phyloP scores from a whole-genome alignment of 2,888 invertebrate genomes.

The Cyclophora albipunctata region DNA sequence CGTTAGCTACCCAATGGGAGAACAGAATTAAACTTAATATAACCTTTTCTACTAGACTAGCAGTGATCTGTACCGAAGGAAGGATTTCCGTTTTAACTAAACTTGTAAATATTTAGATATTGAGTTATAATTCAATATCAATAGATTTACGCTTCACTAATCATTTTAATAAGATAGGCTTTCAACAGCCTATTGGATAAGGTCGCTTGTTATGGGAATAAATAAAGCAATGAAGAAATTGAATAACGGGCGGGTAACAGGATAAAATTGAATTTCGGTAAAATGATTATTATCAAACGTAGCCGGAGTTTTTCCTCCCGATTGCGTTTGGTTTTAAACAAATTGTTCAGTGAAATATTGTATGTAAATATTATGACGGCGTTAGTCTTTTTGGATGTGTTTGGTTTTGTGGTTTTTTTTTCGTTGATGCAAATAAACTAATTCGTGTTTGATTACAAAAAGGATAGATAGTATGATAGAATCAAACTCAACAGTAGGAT shows the following conservation, averaged over 20 bases:
- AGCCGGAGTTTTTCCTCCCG: conserved; percentile 25
- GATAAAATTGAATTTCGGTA: conserved; percentile 27
- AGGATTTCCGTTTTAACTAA: no score
- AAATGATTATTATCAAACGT: conserved; percentile 31
- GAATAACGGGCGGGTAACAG: conserved; percentile 14
- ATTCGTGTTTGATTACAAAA: no score
- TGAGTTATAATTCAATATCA: conserved; percentile 5
- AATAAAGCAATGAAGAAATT: conserved; percentile 21
- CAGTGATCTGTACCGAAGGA: no score
- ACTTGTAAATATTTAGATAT: neutral
- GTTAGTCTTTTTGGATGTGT: no score
- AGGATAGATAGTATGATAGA: no score
- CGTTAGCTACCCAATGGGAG: no score
- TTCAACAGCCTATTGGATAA: conserved; percentile 14
- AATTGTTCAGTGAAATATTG: conserved; percentile 23
- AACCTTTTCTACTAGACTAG: no score
- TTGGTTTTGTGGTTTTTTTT: no score
- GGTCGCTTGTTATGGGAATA: conserved; percentile 17
- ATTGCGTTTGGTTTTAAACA: conserved; percentile 28
- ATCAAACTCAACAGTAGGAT: no score
- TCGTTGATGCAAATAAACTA: no score
- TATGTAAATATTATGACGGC: conserved; percentile 11
- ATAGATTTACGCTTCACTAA: conserved; percentile 12
- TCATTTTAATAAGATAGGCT: conserved; percentile 13
- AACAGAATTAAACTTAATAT: no score